Base-by-base conservation (phyloP, 23 tunicate species). In the Ascidia mentula region DNA sequence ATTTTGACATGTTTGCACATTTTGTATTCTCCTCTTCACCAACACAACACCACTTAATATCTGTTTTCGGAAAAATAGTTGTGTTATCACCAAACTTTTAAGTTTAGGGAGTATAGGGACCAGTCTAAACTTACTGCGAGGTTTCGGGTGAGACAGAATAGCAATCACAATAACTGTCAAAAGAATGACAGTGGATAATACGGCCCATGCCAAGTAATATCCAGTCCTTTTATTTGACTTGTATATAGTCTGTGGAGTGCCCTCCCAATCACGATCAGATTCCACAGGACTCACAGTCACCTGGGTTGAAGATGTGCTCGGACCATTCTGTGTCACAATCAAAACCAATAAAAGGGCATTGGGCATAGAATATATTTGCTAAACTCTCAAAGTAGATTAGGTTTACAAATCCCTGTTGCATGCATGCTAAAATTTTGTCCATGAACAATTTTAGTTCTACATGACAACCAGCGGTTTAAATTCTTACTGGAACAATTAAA, bases 21-120 rank as follows among this genome's bases (percentile, higher is more conserved):
- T 87, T 87, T 0, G 34, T 32, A 5, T 73, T 15, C 45, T 87
- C 92, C 22, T 75, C 78, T 36, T 42, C 38, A 26, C 37, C 37
- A 26, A 81, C 33, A 40, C 86, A 81, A 75, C 92, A 87, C 92
- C 92, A 87, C 17, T 81, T 74, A 12, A 81, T 45, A 28, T 61
- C 92, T 87, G 61, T 37, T 15, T 34, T n/a, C n/a, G n/a, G n/a
- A n/a, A n/a, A n/a, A n/a, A n/a, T n/a, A n/a, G n/a, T n/a, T n/a
- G n/a, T n/a, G n/a, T n/a, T n/a, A n/a, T n/a, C 36, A 73, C 26
- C 40, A 8, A 18, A 8, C 8, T 22, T 33, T 18, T 20, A 12
- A 8, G 30, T 33, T 73, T 22, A 22, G 24, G 13, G 39, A 34
- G 40, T n/a, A n/a, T n/a, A n/a, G n/a, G n/a, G n/a, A n/a, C n/a